Conservation (phyloP, 2,113 vertebrate genomes). For the Sapajus apella region DNA sequence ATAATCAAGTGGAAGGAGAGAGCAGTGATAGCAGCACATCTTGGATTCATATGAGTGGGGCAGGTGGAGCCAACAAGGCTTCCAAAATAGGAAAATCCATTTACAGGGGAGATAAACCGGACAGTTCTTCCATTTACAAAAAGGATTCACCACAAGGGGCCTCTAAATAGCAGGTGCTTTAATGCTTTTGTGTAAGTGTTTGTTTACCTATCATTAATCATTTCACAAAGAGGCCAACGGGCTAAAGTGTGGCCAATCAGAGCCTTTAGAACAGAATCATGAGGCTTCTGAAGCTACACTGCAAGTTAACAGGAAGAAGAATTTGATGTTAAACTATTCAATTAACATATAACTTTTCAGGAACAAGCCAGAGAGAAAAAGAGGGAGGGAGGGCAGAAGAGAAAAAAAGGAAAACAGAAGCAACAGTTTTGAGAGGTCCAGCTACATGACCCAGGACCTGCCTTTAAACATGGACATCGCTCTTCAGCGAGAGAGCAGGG, state of each 20-base stretch:
- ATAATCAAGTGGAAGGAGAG: neutral
- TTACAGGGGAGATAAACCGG: slow-evolving; percentile 46
- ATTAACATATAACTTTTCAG: neutral
- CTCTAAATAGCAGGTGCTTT: slow-evolving; percentile 16
- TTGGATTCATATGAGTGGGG: slow-evolving; percentile 27
- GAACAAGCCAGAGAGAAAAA: neutral
- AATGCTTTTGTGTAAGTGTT: slow-evolving; percentile 32
- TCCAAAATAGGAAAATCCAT: slow-evolving; percentile 52
- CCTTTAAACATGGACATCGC: neutral
- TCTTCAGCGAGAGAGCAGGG: neutral
- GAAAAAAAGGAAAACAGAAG: neutral
- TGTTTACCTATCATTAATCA: slow-evolving; percentile 62
- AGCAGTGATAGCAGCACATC: neutral
- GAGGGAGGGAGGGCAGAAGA: neutral
- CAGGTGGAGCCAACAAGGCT: neutral
- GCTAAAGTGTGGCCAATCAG: neutral
- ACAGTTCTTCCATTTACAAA: slow-evolving; percentile 57
- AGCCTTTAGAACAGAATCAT: neutral
- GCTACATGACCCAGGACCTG: neutral
- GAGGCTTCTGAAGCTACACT: neutral
- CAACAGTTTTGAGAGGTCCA: neutral
- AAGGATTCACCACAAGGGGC: slow-evolving; percentile 58
- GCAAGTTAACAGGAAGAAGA: neutral
- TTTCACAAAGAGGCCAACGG: slow-evolving; percentile 53
- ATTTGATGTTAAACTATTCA: neutral